Evolutionary conservation across 2,797 vertebrate genomes (phyloP).

Genomic region (Eulemur albifrons): DNA sequence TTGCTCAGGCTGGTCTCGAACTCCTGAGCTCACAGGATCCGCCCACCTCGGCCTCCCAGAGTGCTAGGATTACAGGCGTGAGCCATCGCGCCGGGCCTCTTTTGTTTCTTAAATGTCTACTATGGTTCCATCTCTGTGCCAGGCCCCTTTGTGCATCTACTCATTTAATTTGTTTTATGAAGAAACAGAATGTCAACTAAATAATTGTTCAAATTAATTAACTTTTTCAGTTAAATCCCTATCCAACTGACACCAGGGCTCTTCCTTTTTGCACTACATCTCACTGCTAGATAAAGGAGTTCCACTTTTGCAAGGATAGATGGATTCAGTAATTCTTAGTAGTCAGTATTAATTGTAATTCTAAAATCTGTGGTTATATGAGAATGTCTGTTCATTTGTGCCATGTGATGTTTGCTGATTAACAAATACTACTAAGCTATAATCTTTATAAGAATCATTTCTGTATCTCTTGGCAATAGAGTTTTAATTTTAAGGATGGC

Average conservation of each 20-base stretch:
- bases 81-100: not conserved
- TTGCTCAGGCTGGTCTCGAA: too few species aligned
- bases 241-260: not conserved
- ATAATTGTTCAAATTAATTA: not conserved
- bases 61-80: too few species aligned
- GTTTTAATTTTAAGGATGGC: conserved; percentile 12
- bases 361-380: not conserved
- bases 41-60: too few species aligned
- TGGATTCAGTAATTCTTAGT: not conserved
- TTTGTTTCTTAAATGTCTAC: not conserved
- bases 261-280: not conserved
- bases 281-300: not conserved
- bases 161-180: not conserved
- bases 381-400: not conserved
- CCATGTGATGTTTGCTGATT: not conserved
- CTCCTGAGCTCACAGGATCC: too few species aligned
- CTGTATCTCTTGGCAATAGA: not conserved
- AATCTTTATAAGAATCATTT: not conserved
- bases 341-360: not conserved
- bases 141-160: not conserved
- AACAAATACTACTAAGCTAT: not conserved
- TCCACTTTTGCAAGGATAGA: not conserved
- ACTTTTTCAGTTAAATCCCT: not conserved
- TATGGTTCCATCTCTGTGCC: not conserved
- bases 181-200: not conserved